Evolutionary conservation across 2,797 vertebrate species (phyloP).

Genomic region (Gymnoscopelus microlampas): DNA sequence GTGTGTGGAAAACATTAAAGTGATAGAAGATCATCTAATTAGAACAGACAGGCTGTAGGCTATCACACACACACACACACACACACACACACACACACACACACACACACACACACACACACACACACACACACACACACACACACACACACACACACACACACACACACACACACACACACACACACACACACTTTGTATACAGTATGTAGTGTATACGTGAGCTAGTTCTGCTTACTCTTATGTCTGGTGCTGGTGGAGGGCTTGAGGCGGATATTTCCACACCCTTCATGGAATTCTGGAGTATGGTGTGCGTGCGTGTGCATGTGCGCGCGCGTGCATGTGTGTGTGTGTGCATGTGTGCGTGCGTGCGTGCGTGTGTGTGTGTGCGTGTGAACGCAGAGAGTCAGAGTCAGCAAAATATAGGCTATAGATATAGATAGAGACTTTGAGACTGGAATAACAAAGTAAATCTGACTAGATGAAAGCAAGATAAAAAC

Average conservation of each 20-base stretch:
- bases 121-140: too few species aligned
- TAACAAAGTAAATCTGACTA: slow-evolving; percentile 30
- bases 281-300: too few species aligned
- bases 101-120: too few species aligned
- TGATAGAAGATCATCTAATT: slow-evolving; percentile 61
- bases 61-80: slow-evolving; percentile 11
- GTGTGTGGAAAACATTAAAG: slow-evolving; percentile 64
- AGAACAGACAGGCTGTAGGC: slow-evolving; percentile 49
- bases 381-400: slow-evolving; percentile 9
- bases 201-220: too few species aligned
- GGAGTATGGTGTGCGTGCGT: background rate
- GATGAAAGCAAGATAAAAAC: slow-evolving; percentile 33
- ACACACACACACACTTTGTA: too few species aligned
- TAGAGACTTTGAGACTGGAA: background rate
- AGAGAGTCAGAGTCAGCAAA: background rate
- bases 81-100: too few species aligned
- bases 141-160: too few species aligned
- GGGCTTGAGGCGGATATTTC: too few species aligned
- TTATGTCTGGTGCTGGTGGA: too few species aligned
- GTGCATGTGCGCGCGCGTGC: background rate
- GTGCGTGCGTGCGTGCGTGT: slow-evolving; percentile 6
- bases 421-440: background rate
- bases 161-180: too few species aligned
- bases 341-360: slow-evolving; percentile 3
- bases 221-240: too few species aligned